Percentiles rank a stretch among this genome's conserved stretches.
Conservation (phyloP, 1,140 invertebrate genomes). For the Lasioglossum baleicum region DNA sequence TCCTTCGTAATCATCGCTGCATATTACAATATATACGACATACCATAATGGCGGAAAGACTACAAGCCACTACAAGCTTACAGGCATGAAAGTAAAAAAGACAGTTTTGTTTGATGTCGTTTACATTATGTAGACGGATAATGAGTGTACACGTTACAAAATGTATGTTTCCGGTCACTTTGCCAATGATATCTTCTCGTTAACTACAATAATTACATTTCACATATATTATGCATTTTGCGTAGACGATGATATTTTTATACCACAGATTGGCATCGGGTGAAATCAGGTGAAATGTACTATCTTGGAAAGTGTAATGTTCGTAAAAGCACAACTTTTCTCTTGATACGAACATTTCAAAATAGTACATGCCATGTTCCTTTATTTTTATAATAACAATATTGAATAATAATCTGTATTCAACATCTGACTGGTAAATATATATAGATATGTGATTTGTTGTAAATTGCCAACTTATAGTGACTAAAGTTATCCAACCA, state of each 20-base stretch:
- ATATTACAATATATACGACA: constrained; percentile 31
- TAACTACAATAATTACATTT: not conserved
- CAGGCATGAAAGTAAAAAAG: constrained; percentile 30
- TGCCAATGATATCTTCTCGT: not conserved
- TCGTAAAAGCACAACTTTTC: not conserved
- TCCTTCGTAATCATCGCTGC: constrained; percentile 13
- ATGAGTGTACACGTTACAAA: not conserved
- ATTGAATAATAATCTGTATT: not conserved
- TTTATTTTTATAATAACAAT: not conserved
- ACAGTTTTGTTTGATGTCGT: not conserved
- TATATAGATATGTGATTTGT: not conserved
- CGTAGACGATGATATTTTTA: not conserved
- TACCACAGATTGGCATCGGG: not conserved
- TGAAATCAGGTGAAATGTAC: no score
- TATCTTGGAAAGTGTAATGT: not conserved
- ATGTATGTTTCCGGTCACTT: not conserved
- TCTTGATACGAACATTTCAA: not conserved
- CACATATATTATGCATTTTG: not conserved
- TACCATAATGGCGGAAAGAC: constrained; percentile 37
- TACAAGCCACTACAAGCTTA: not conserved
- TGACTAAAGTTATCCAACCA: no score
- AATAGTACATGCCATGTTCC: constrained; percentile 1
- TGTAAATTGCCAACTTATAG: not conserved
- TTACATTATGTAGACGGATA: not conserved
- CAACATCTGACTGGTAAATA: not conserved